Evolutionary conservation across 2,888 invertebrate species (phyloP).

Genomic region (Caenorhabditis sp.): DNA sequence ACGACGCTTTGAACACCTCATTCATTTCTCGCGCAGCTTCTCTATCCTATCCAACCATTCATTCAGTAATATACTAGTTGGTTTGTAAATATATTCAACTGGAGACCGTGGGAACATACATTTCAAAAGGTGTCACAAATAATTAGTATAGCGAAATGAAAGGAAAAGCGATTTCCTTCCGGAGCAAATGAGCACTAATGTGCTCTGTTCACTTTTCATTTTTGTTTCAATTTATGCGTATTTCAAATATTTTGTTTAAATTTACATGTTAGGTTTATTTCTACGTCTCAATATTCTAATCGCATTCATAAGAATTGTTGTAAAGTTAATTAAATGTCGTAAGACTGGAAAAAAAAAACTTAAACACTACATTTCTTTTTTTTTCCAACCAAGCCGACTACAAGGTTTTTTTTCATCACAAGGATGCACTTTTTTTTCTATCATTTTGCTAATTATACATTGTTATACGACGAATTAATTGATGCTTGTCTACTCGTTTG

Average conservation of each 20-base stretch:
- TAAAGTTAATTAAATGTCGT: background rate
- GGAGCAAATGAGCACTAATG: background rate
- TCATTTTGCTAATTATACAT: background rate
- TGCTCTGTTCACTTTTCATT: background rate
- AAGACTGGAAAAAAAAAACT: background rate
- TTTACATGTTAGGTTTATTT: background rate
- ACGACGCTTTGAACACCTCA: background rate
- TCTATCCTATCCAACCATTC: background rate
- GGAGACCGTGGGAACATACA: background rate
- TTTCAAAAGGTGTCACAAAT: background rate
- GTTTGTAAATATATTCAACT: background rate
- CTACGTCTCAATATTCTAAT: background rate
- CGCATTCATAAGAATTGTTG: background rate
- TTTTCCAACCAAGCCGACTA: background rate
- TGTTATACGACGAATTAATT: slow-evolving; percentile 1
- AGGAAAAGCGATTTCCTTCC: slow-evolving; percentile 1
- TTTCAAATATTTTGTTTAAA: background rate
- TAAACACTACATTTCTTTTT: background rate
- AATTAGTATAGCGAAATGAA: background rate
- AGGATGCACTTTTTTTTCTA: background rate
- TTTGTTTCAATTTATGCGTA: background rate
- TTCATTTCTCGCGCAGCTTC: background rate
- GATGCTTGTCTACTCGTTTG: background rate
- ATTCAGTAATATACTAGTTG: background rate
- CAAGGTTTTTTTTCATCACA: background rate